phyloP scores from a whole-genome alignment of 2,888 invertebrate genomes.

The Pristionchus entomophagus region DNA sequence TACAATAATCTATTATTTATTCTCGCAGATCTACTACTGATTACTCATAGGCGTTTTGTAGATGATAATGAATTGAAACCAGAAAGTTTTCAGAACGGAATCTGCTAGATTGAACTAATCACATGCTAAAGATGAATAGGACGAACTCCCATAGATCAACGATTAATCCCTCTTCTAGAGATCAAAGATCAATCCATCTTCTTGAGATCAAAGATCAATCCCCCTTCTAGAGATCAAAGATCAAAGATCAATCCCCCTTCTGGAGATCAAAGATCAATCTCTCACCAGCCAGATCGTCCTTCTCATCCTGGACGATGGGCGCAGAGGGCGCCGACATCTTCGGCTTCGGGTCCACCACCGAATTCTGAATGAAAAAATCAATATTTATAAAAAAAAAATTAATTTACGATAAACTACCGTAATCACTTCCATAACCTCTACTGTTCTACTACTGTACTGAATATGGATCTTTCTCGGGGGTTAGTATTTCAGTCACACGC shows the following conservation, averaged over 20 bases:
- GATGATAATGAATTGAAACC: too few species aligned
- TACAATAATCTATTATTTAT: too few species aligned
- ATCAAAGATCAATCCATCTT: neutral
- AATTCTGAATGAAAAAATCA: constrained; percentile 39
- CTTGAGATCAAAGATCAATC: neutral
- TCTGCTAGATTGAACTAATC: neutral
- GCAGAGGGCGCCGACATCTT: constrained; percentile 33
- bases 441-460: neutral
- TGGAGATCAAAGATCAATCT: neutral
- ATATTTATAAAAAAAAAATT: too few species aligned
- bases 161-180: too few species aligned
- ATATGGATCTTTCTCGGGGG: constrained; percentile 15
- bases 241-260: neutral
- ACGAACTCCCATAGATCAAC: too few species aligned
- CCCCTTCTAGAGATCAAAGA: neutral
- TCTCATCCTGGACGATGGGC: constrained; percentile 37
- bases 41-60: too few species aligned
- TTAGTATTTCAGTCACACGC: neutral
- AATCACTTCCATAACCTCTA: neutral
- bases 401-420: neutral
- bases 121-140: too few species aligned
- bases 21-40: too few species aligned
- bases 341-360: constrained; percentile 30
- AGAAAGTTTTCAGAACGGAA: too few species aligned
- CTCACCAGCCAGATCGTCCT: constrained; percentile 39